These are phyloP conservation scores for Samia ricini DNA, from an alignment of 1,140 invertebrate genomes.

Conservation along the genomic window DNA sequence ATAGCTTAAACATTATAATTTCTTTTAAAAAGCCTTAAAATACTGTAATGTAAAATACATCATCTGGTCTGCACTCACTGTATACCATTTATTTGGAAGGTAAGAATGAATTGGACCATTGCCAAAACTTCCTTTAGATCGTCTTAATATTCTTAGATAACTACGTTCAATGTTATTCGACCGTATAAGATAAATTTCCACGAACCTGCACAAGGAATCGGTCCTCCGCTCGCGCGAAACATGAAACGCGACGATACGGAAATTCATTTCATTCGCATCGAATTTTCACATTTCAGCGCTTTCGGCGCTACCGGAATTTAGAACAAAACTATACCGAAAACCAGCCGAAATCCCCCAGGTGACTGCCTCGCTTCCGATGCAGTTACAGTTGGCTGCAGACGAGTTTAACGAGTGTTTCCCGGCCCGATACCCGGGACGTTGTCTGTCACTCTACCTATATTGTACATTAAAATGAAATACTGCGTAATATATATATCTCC, in stretches of 20 bases:
- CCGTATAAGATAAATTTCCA: conserved; percentile 45
- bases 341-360: conserved; percentile 40
- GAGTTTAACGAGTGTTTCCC: conserved; percentile 53
- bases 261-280: conserved; percentile 48
- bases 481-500: conserved; percentile 12
- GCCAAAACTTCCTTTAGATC: conserved; percentile 52
- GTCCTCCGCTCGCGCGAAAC: conserved; percentile 18
- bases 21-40: too few relatives aligned
- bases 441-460: conserved; percentile 25
- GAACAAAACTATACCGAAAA: conserved; percentile 41
- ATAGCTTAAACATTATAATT: too few relatives aligned
- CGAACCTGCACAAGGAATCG: conserved; percentile 40
- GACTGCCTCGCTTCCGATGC: conserved; percentile 54
- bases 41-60: too few relatives aligned
- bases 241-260: conserved; percentile 37
- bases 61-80: neutral
- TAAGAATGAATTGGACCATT: conserved; percentile 33
- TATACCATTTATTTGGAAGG: conserved; percentile 8
- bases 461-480: conserved; percentile 24
- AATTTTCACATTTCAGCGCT: conserved; percentile 43
- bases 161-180: conserved; percentile 40
- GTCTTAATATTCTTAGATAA: conserved; percentile 48
- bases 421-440: conserved; percentile 44
- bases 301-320: conserved; percentile 29
- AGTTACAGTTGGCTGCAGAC: conserved; percentile 51